These are phyloP conservation scores for Mobula hypostoma DNA, from an alignment of 2,113 vertebrate genomes.

Conservation along the genomic window DNA sequence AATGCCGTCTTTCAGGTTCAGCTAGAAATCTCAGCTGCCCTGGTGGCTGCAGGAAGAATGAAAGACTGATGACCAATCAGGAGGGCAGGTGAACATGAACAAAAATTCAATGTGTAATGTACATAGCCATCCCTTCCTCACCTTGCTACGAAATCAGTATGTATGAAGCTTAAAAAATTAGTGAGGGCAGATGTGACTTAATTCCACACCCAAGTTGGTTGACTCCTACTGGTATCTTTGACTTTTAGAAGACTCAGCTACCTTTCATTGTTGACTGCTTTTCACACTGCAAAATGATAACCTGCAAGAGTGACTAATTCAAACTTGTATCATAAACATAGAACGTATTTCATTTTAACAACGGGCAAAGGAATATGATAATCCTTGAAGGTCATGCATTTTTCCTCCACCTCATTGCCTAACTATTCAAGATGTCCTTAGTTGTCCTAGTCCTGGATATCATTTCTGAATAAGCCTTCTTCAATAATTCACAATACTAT, in stretches of 20 bases:
- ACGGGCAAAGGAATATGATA: background rate
- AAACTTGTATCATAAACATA: background rate
- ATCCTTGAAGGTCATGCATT: background rate
- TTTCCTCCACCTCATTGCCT: background rate
- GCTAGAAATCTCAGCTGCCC: background rate
- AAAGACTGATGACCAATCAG: background rate
- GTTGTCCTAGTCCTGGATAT: constrained; percentile 18
- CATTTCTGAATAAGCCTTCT: constrained; percentile 30
- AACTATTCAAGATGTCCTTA: constrained; percentile 18
- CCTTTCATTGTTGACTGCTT: background rate
- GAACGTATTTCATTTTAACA: background rate
- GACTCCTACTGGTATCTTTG: background rate
- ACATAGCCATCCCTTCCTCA: background rate
- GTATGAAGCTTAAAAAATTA: background rate
- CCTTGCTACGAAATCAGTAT: background rate
- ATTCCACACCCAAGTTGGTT: background rate
- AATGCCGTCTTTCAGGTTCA: background rate
- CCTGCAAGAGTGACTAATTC: background rate
- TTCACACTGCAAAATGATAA: background rate
- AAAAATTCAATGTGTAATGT: background rate
- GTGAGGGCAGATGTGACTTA: background rate
- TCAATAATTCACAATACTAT: constrained; percentile 34
- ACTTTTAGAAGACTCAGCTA: background rate
- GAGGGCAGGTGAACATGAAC: background rate
- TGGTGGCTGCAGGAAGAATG: background rate